phyloP scores from a whole-genome alignment of 1,140 invertebrate genomes.

The Cydia amplana region DNA sequence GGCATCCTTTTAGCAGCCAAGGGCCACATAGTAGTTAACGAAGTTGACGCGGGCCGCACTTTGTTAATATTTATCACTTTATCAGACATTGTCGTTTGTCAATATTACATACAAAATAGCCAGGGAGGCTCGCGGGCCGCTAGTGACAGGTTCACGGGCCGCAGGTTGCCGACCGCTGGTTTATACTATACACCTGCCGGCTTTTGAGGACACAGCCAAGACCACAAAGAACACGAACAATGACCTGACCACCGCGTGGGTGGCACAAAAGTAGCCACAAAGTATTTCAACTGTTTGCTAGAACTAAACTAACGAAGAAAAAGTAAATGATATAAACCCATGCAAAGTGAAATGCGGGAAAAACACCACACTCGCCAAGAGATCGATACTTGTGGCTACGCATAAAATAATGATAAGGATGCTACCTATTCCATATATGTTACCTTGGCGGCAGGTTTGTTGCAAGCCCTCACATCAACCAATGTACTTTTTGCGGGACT shows the following conservation, averaged over 20 bases:
- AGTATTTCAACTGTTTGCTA: slow-evolving; percentile 23
- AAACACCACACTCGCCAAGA: slow-evolving; percentile 9
- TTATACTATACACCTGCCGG: slow-evolving; percentile 31
- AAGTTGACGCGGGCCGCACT: no score
- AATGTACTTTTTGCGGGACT: slow-evolving; percentile 72
- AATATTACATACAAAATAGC: no score
- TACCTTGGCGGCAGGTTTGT: slow-evolving; percentile 78
- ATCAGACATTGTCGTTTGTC: no score
- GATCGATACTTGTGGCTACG: slow-evolving; percentile 28
- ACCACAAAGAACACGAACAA: neutral
- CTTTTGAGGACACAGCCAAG: neutral
- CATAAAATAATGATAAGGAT: slow-evolving; percentile 5
- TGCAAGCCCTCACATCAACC: slow-evolving; percentile 78
- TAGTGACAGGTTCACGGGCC: no score
- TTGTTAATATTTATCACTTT: no score
- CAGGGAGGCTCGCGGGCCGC: no score
- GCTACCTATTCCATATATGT: slow-evolving; percentile 41
- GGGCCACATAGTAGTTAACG: no score
- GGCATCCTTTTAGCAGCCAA: no score
- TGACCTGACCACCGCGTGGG: slow-evolving; percentile 13
- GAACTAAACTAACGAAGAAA: neutral
- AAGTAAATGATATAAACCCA: neutral
- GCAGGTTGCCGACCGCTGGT: no score
- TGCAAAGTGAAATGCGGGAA: slow-evolving; percentile 31
- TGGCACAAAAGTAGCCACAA: neutral